Conservation (phyloP, 2,888 invertebrate species). For the Drosophila colorata region DNA sequence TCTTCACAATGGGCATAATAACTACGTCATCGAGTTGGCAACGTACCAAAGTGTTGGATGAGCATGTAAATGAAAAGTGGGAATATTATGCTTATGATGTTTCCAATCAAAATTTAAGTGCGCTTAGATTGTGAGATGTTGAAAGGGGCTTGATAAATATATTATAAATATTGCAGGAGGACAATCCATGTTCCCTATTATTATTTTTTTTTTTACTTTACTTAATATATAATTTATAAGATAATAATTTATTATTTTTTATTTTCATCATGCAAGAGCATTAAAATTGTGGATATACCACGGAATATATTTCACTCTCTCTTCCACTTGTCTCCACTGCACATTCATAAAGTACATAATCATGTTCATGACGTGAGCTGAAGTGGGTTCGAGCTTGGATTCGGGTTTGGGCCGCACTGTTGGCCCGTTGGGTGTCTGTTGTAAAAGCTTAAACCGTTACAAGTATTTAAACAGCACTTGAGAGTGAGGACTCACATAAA, state of each 20-base stretch:
- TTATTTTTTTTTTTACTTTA: too few relatives aligned
- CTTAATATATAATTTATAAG: too few relatives aligned
- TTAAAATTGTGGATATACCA: background rate
- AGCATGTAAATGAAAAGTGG: too few relatives aligned
- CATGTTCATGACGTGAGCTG: constrained; percentile 71
- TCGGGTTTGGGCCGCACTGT: constrained; percentile 10
- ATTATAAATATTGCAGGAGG: too few relatives aligned
- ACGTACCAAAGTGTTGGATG: background rate
- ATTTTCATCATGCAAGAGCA: constrained; percentile 17
- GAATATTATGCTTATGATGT: background rate
- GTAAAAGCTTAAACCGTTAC: constrained; percentile 74
- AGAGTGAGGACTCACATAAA: constrained; percentile 45
- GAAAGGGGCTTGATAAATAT: background rate
- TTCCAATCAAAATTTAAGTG: background rate
- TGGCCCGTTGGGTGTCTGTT: constrained; percentile 29
- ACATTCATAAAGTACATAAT: constrained; percentile 78
- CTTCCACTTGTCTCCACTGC: constrained; percentile 51
- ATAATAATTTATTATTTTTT: too few relatives aligned
- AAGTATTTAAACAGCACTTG: constrained; percentile 77
- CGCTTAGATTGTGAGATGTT: background rate
- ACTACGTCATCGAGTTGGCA: constrained; percentile 13
- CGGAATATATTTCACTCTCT: constrained; percentile 1
- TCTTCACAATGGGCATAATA: constrained; percentile 16
- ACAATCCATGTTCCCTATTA: too few relatives aligned
- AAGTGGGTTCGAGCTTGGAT: constrained; percentile 39